Base-by-base conservation (phyloP, 1,140 invertebrate species). In the Phthorimaea operculella region DNA sequence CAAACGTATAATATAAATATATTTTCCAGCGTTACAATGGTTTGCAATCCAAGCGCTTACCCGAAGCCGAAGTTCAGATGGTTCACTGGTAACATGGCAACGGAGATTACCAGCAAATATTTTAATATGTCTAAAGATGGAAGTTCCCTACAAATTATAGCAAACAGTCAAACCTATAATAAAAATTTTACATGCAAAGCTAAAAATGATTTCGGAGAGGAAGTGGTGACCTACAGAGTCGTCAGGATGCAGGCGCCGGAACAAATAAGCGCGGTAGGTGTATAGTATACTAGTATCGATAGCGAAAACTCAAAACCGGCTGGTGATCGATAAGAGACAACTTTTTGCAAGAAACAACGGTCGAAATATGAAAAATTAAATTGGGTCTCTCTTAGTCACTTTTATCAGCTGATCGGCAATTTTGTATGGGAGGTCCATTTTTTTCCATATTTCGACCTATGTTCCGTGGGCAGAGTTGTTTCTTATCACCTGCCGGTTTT, bases 11-110 rank as follows among this genome's bases (percentile, higher is more conserved):
- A 28, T 28, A 28, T 28, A n/a, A n/a, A n/a, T n/a, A n/a, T n/a
- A 28, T 28, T 14, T 74, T 82, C 54, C 47, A 82, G 79, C 33
- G 60, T 76, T 5, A 63, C 76, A 10, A 54, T 83, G 47, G 54
- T 60, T n/a, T 83, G 79, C 51, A 57, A 54, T 1, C 70, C 75
- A 8, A 64, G 58, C 15, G 76, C 62, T 0, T 74, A 63, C 55
- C 79, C 79, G 14, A 18, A 51, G 12, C 72, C 77, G 5, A 68
- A 63, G 14, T 83, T 77, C 52, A 62, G 66, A 58, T 79, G 74
- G 73, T 83, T 74, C 51, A 64, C 63, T 16, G 45, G 63, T 11
- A 60, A 57, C 2, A 67, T 70, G 14, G 15, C 50, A 1, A 59
- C 62, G 6, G 70, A 78, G 51, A 72, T 67, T 39, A 39, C 72